Evolutionary conservation across 2,797 vertebrate species (phyloP), one percentile per base, ranked within the genome.

Genomic region (Lemur catta): DNA sequence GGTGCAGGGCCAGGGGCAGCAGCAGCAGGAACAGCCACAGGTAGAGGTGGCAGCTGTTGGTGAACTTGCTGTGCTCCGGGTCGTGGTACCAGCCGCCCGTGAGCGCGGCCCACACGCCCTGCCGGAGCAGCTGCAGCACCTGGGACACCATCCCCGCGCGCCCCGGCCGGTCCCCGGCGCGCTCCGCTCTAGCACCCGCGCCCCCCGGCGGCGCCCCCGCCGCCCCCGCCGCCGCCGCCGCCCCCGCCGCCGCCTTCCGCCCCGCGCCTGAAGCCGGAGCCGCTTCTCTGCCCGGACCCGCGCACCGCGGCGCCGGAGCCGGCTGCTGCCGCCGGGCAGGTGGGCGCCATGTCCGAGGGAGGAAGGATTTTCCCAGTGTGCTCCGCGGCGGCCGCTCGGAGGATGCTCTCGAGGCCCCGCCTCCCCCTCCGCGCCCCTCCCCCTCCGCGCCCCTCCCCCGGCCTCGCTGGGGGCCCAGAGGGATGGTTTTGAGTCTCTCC

Each of bases 81-180:
- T 99, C 99, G 97, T 99, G 99, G 98, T 99, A 99, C 99, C 99
- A 99, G 97, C 99, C 99, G 38, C 99, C 99, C 24, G 99, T 99
- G 97, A 99, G 98, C 88, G 99, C 99, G 97, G 99, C 99, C 99
- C 99, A 99, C 91, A 99, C 99, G 92, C 99, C 99, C 98, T 99
- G 99, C 93, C 99, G 99, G 98, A 99, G 99, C 98, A 99, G 99
- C 98, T 99, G 99, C 96, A 99, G 98, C 95, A 99, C 99, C 98
- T 99, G 99, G 93, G 99, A 99, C 97, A 98, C 99, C 99, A 99
- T 17, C 28, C 48, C 57, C 0, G 52, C 38, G 80, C 1, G 52
- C 89, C 8, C 28, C 30, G 8, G 67, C 59, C 18, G 28, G 38
- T 41, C 12, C 72, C 28, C 2, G 13, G 28, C 80, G 41, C 41